Percentiles rank a stretch among this genome's conserved stretches.
Conservation (phyloP, 2,888 invertebrate species). For the Mesorhabditis belari region DNA sequence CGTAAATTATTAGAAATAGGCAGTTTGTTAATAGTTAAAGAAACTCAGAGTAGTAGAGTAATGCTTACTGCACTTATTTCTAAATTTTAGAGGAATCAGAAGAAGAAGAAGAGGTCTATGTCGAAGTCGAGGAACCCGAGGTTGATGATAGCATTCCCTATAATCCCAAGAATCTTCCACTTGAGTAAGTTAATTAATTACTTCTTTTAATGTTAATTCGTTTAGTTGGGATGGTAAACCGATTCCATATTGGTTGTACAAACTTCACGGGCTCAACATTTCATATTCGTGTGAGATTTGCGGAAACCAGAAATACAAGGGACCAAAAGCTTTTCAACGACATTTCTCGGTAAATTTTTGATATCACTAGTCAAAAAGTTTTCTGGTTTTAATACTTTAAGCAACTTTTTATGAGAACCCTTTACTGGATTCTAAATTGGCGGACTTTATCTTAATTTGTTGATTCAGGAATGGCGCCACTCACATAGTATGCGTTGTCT, state of each 20-base stretch:
- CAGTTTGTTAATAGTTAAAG: too few species aligned
- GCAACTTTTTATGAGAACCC: background rate
- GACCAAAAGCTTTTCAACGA: constrained; percentile 96
- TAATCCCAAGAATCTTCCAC: constrained; percentile 96
- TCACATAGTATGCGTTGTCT: constrained; percentile 90
- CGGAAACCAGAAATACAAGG: constrained; percentile 83
- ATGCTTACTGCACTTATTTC: background rate
- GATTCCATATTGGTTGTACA: constrained; percentile 66
- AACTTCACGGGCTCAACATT: constrained; percentile 94
- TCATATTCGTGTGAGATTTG: constrained; percentile 99
- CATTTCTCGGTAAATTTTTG: constrained; percentile 73
- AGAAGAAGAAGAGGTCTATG: background rate
- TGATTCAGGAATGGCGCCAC: constrained; percentile 65
- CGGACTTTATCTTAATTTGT: constrained; percentile 6
- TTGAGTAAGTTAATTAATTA: constrained; percentile 91
- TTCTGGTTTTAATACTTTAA: background rate
- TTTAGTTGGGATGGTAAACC: constrained; percentile 51
- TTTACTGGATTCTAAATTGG: background rate
- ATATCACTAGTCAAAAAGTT: background rate
- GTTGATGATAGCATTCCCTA: constrained; percentile 89
- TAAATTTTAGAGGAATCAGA: background rate
- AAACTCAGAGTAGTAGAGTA: background rate
- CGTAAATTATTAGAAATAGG: too few species aligned
- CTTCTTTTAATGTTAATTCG: background rate
- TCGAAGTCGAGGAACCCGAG: constrained; percentile 51